A percentile compares a stretch with the other conserved stretches of the same genome.
Conservation (phyloP, 2,888 invertebrate genomes). For the Rapana venosa region DNA sequence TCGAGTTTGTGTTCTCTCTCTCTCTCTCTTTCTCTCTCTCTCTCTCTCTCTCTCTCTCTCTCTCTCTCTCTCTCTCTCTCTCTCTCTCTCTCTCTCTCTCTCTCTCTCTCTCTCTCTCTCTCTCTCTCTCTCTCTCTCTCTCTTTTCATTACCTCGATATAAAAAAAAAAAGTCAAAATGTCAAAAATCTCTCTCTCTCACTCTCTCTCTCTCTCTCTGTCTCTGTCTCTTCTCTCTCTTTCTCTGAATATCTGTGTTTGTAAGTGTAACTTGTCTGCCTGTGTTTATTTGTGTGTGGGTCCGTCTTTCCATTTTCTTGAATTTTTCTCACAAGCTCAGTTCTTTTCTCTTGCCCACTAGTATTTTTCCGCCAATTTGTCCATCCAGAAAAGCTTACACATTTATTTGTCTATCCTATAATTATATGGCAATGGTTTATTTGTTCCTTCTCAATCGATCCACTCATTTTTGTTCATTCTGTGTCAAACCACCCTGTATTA, state of each 20-base stretch:
- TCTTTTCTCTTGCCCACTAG: too few relatives aligned
- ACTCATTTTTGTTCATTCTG: too few relatives aligned
- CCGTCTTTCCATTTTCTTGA: conserved; percentile 24
- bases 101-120: background rate
- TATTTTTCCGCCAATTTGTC: too few relatives aligned
- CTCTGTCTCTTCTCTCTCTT: background rate
- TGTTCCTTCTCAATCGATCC: too few relatives aligned
- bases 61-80: conserved; percentile 29
- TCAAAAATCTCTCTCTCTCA: background rate
- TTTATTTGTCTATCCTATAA: too few relatives aligned
- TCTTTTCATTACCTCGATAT: background rate
- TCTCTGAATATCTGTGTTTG: background rate
- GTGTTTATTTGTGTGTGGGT: conserved; percentile 25
- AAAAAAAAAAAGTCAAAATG: background rate
- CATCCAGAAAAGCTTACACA: too few relatives aligned
- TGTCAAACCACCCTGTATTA: too few relatives aligned
- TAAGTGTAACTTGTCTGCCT: too few relatives aligned
- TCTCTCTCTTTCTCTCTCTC: conserved; percentile 35
- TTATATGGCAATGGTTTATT: too few relatives aligned
- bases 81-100: background rate
- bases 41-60: conserved; percentile 35
- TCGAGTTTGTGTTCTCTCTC: too few relatives aligned
- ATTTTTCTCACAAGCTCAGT: background rate
- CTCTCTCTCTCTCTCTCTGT: background rate
- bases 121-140: background rate